Evolutionary conservation across 2,797 vertebrate species (phyloP).

Genomic region (Hozukius guyotensis): DNA sequence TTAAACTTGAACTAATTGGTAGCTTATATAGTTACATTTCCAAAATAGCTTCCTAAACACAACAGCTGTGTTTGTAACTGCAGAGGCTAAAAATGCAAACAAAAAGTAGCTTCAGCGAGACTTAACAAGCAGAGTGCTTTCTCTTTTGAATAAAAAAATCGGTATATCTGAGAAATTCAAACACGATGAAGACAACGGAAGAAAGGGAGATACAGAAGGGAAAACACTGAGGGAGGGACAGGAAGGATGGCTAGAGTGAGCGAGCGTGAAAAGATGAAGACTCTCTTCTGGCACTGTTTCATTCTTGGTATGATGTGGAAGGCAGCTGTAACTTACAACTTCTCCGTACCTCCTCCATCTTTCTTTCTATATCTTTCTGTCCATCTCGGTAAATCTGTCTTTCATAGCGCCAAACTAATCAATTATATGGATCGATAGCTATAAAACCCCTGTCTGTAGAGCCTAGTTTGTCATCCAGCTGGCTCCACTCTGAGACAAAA

Average conservation of each 20-base stretch:
- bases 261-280: neutral
- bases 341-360: neutral
- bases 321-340: neutral
- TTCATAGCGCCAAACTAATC: conserved; percentile 11
- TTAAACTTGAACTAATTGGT: too few species aligned
- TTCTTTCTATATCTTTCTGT: neutral
- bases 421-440: conserved; percentile 33
- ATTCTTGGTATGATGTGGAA: neutral
- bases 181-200: neutral
- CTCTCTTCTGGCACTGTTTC: neutral
- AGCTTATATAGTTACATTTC: neutral
- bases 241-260: neutral
- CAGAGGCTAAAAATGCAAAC: neutral
- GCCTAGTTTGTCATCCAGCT: neutral
- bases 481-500: neutral
- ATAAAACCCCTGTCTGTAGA: neutral
- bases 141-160: neutral
- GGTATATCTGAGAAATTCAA: neutral
- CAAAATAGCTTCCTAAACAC: neutral
- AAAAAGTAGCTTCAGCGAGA: neutral
- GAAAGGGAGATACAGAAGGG: neutral
- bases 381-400: neutral
- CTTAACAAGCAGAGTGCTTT: neutral
- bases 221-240: neutral
- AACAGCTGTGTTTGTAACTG: neutral